A percentile compares a stretch with the other conserved stretches of the same genome.
Conservation (phyloP, 2,888 invertebrate species). For the Metopia argyrocephala region DNA sequence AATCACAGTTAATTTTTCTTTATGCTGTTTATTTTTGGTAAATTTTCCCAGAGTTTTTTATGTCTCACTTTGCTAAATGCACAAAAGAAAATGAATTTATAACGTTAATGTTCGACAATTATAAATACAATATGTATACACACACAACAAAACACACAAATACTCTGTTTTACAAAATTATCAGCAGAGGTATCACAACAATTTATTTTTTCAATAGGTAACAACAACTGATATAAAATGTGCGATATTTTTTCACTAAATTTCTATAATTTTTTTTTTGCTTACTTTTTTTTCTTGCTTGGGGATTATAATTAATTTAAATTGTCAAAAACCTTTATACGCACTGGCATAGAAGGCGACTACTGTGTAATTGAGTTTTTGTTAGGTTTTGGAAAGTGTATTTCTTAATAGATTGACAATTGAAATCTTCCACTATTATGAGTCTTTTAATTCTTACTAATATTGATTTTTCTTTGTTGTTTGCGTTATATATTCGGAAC, state of each 20-base stretch:
- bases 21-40: slow-evolving; percentile 41
- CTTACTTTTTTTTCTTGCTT: slow-evolving; percentile 50
- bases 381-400: slow-evolving; percentile 17
- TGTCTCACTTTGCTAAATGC: slow-evolving; percentile 70
- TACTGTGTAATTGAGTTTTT: slow-evolving; percentile 71
- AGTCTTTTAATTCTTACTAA: slow-evolving; percentile 29
- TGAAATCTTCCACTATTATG: slow-evolving; percentile 48
- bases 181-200: slow-evolving; percentile 2
- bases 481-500: slow-evolving; percentile 65
- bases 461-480: slow-evolving; percentile 68
- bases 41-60: slow-evolving; percentile 33
- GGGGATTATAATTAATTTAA: slow-evolving; percentile 57
- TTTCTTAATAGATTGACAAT: slow-evolving; percentile 57
- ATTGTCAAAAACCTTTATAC: slow-evolving; percentile 87
- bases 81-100: slow-evolving; percentile 74
- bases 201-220: slow-evolving; percentile 12
- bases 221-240: slow-evolving; percentile 25
- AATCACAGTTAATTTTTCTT: slow-evolving; percentile 71
- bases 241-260: slow-evolving; percentile 28
- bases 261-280: neutral
- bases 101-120: slow-evolving; percentile 68
- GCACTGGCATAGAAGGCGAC: slow-evolving; percentile 94
- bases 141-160: slow-evolving; percentile 9
- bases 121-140: slow-evolving; percentile 68
- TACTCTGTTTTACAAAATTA: slow-evolving; percentile 29